These are phyloP conservation scores for Adoxophyes honmai DNA, from an alignment of 1,140 invertebrate genomes.

Conservation along the genomic window DNA sequence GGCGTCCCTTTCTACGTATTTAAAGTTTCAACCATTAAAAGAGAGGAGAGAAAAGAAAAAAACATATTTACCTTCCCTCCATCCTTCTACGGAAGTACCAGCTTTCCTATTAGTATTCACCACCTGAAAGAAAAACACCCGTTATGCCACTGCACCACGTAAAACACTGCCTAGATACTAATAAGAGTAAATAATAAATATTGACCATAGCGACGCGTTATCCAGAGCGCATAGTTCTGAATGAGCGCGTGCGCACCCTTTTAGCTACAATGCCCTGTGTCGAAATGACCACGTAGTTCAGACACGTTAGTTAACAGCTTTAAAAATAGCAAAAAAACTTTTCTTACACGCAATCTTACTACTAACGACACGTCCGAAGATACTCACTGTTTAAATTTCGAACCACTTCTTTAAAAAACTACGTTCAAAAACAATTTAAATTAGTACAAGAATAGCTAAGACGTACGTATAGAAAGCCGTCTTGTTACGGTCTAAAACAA, in stretches of 20 bases:
- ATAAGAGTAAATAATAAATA: constrained; percentile 28
- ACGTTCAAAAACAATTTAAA: not conserved
- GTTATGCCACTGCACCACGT: constrained; percentile 23
- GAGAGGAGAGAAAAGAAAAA: not conserved
- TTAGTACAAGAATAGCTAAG: not conserved
- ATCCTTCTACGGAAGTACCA: constrained; percentile 54
- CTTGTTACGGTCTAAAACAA: constrained; percentile 39
- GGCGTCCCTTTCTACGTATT: too few species aligned
- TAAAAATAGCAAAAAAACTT: constrained; percentile 39
- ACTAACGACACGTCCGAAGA: constrained; percentile 35
- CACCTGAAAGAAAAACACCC: constrained; percentile 54
- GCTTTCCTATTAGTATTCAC: constrained; percentile 72
- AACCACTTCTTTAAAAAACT: too few species aligned
- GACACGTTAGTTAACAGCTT: constrained; percentile 32
- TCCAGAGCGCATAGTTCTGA: constrained; percentile 33
- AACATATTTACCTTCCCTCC: constrained; percentile 59
- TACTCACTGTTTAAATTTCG: not conserved
- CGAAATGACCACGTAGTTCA: constrained; percentile 54
- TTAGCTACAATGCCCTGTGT: constrained; percentile 37
- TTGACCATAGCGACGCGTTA: constrained; percentile 47
- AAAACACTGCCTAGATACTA: not conserved
- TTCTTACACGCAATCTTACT: constrained; percentile 21
- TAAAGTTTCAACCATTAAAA: too few species aligned
- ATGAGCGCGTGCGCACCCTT: constrained; percentile 22
- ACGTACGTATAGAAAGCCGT: constrained; percentile 28